Evolutionary conservation across 2,113 vertebrate species (phyloP), one percentile per base, ranked within the genome.

Genomic region (Microcebus tavaratra): DNA sequence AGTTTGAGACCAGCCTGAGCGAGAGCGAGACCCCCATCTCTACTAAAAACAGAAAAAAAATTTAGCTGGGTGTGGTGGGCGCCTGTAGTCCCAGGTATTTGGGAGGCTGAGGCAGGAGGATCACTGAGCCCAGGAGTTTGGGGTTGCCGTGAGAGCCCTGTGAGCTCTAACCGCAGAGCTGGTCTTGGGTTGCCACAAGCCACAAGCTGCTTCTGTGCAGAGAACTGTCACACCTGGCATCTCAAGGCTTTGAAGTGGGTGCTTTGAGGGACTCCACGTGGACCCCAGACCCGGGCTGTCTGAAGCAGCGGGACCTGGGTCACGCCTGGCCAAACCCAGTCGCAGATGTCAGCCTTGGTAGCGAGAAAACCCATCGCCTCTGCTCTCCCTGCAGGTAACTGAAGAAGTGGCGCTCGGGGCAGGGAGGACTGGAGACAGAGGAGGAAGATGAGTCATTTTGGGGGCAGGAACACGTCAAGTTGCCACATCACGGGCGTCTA

Each of bases 401-500:
- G 70, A 55, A 48, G 95, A 59, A 68, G 88, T 8, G 29, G 59
- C 4, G 23, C 27, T 57, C 42, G 3, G 67, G 21, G 63, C 2
- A 34, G 17, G 70, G 75, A 94, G 18, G 93, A 73, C 50, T 78
- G 61, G n/a, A 67, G 20, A 34, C 90, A n/a, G 0, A 27, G 29
- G 70, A 68, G 59, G 68, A 34, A 12, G 88, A 27, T 88, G 96
- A 95, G 92, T 94, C 96, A 95, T 45, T 2, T 31, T 6, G 23
- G 78, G 67, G 86, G 42, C 0, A 8, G 83, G 90, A 39, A 59
- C 61, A 82, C 82, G 13, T 45, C 73, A 94, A 82, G 88, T 25
- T 92, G 97, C 97, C 98, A 98, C 98, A 97, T 97, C 96, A 93
- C 9, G 0, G 80, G 91, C 87, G 75, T 90, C 90, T 1, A 0